A percentile compares a stretch with the other conserved stretches of the same genome.
Evolutionary conservation across 2,797 vertebrate species (phyloP).

Genomic region (Enteromius unitaeniatus): DNA sequence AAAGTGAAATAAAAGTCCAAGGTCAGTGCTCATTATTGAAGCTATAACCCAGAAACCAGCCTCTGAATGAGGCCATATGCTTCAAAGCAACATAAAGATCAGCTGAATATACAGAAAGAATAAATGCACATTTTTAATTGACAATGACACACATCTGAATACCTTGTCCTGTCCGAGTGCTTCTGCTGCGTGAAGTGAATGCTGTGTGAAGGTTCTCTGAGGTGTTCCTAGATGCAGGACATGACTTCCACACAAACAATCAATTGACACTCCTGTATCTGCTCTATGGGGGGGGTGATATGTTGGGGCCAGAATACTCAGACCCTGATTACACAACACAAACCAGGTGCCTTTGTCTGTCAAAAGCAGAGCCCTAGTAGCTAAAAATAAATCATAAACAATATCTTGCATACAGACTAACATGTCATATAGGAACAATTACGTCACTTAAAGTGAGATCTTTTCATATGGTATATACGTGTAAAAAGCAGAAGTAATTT

Average conservation of each 20-base stretch:
- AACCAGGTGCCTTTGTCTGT: constrained; percentile 54
- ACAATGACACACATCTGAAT: constrained; percentile 15
- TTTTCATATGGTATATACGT: not conserved
- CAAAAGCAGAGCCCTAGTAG: constrained; percentile 26
- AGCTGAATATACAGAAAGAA: not conserved
- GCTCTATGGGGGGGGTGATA: constrained; percentile 31
- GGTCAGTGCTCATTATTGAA: not conserved
- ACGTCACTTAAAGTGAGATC: not conserved
- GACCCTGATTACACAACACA: constrained; percentile 55
- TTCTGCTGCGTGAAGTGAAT: constrained; percentile 64
- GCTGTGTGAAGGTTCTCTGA: constrained; percentile 55
- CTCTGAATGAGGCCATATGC: not conserved
- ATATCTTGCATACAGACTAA: not conserved
- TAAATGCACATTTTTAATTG: not conserved
- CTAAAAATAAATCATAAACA: constrained; percentile 41
- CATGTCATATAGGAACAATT: not conserved
- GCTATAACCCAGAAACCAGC: not conserved
- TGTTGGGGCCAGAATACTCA: constrained; percentile 43
- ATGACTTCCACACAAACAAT: constrained; percentile 59
- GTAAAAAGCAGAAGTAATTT: not conserved
- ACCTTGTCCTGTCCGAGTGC: constrained; percentile 62
- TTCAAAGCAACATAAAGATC: not conserved
- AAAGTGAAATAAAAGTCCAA: not conserved
- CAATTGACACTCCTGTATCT: constrained; percentile 39
- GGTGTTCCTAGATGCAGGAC: constrained; percentile 49